phyloP scores from a whole-genome alignment of 2,888 invertebrate species.

The Drosophila nigricruria region DNA sequence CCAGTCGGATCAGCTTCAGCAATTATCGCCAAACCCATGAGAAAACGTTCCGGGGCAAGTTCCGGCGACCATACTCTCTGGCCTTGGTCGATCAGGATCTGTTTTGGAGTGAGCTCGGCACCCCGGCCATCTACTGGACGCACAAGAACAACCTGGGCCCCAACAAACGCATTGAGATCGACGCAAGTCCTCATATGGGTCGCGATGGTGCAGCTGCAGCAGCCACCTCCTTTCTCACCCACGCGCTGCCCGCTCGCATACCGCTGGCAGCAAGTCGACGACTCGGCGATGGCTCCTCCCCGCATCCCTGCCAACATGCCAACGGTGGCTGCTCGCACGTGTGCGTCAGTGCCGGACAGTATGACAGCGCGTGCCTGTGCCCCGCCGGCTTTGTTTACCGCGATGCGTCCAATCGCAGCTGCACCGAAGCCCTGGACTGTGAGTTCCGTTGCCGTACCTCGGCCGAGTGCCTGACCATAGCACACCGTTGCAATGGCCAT shows the following conservation, averaged over 20 bases:
- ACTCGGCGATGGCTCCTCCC: slow-evolving; percentile 6
- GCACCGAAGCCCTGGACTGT: slow-evolving; percentile 87
- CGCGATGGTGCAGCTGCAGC: background rate
- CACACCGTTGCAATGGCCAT: slow-evolving; percentile 87
- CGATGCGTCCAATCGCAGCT: slow-evolving; percentile 86
- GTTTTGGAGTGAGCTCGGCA: slow-evolving; percentile 89
- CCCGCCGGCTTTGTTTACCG: slow-evolving; percentile 88
- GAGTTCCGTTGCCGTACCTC: slow-evolving; percentile 86
- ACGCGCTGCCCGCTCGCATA: slow-evolving; percentile 64
- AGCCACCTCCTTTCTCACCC: slow-evolving; percentile 27
- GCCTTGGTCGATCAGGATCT: slow-evolving; percentile 88
- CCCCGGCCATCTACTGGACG: slow-evolving; percentile 88
- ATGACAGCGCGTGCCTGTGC: slow-evolving; percentile 87
- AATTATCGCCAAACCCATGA: slow-evolving; percentile 87
- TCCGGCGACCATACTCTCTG: slow-evolving; percentile 87
- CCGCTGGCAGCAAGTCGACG: slow-evolving; percentile 69
- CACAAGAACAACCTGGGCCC: slow-evolving; percentile 85
- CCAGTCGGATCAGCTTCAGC: slow-evolving; percentile 88
- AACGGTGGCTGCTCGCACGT: slow-evolving; percentile 91
- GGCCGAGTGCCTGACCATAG: slow-evolving; percentile 87
- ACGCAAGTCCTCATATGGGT: slow-evolving; percentile 44
- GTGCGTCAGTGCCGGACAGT: slow-evolving; percentile 87
- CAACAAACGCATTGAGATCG: slow-evolving; percentile 81
- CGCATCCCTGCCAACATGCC: slow-evolving; percentile 87
- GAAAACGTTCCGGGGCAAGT: slow-evolving; percentile 85